Base-by-base conservation (phyloP, 2,888 invertebrate genomes). In the Lasioglossum oenotherae region DNA sequence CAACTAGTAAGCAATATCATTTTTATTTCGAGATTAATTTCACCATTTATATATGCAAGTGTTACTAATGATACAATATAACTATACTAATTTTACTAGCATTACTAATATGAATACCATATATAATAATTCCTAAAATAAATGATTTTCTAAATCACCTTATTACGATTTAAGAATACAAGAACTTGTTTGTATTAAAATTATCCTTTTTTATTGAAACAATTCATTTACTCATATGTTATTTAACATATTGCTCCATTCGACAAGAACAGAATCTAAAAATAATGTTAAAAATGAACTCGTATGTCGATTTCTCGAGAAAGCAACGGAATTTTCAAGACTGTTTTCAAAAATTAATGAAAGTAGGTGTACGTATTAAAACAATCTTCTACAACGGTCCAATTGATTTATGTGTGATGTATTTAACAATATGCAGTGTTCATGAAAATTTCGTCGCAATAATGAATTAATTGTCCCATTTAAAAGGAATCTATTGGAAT, bases 401-500 rank as follows among this genome's bases (percentile, higher is more conserved):
- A 60, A 27, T 60, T 64, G 31, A 31, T 64, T 27, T 31, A 31
- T 64, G 16, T 64, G 5, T 27, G 14, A 6, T 64, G 4, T 31
- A 27, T 14, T 27, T 12, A 60, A 60, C 12, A 27, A 27, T 60
- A 60, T 4, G 12, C 4, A 0, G 57, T 10, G 27, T 16, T 5
- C 14, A 60, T 27, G 60, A 67, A 8, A 35, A 67, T 35, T 67
- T 19, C 8, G 8, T 35, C 16, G 5, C 14, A 19, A 19, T 3
- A 35, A 35, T 35, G 19, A 35, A 8, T 72, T 12, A 41, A 10
- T 74, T 57, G n/a, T 4, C 2, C 57, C 19, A 27, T 67, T 67
- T 4, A n/a, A 35, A 77, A 77, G 46, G 23, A 8, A 49, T 19
- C n/a, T 19, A 71, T 73, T 78, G 44, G 64, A 83, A 83, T 27